Conservation (phyloP, 2,113 vertebrate species). For the Seriola dumerili region DNA sequence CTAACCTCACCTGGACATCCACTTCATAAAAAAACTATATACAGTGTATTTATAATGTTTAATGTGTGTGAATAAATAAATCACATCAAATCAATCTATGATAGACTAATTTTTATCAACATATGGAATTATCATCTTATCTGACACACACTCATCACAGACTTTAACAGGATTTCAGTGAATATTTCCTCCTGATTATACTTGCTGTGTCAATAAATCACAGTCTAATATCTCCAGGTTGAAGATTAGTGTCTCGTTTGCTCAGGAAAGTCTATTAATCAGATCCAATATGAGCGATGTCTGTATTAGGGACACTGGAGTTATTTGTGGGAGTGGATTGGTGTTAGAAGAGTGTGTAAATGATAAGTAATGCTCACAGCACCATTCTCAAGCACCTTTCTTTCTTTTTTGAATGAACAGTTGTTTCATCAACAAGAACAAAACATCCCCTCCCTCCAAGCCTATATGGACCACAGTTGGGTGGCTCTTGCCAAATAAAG, state of each 20-base stretch:
- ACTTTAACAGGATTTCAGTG: conserved; percentile 10
- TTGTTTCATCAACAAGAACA: background rate
- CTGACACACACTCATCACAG: conserved; percentile 4
- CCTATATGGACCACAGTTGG: background rate
- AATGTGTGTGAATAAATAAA: no score
- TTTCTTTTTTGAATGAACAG: background rate
- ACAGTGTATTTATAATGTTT: no score
- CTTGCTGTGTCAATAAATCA: conserved; percentile 33
- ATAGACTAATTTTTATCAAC: background rate
- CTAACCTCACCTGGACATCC: no score
- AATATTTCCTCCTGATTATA: conserved; percentile 22
- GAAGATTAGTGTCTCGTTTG: conserved; percentile 39
- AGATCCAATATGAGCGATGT: conserved; percentile 1
- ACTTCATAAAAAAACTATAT: no score
- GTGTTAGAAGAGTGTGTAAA: background rate
- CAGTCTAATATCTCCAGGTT: conserved; percentile 29
- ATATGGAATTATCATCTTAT: conserved; percentile 34
- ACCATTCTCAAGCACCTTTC: background rate
- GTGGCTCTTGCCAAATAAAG: background rate
- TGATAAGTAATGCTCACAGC: background rate
- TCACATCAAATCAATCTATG: no score
- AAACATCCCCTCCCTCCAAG: background rate
- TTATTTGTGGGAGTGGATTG: background rate
- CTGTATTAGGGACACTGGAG: background rate
- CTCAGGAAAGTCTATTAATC: conserved; percentile 23